Evolutionary conservation across 2,888 invertebrate genomes (phyloP).

Genomic region (Clanis bilineata): DNA sequence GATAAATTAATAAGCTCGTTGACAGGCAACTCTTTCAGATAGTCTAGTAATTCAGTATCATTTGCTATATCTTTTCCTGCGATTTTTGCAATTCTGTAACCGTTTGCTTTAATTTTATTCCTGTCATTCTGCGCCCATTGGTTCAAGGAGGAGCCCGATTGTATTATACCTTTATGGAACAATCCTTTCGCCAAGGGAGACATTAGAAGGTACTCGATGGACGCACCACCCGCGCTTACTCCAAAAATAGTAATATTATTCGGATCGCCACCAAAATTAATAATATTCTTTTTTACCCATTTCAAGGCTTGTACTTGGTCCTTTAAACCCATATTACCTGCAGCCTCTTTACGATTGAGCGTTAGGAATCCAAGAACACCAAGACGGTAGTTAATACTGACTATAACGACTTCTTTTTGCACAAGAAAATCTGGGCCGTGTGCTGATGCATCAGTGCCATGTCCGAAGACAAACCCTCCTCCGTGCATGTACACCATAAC

Average conservation of each 20-base stretch:
- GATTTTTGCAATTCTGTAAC: slow-evolving; percentile 49
- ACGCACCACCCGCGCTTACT: slow-evolving; percentile 77
- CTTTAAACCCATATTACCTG: slow-evolving; percentile 76
- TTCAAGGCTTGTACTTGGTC: slow-evolving; percentile 79
- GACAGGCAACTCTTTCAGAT: slow-evolving; percentile 52
- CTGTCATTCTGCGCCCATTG: slow-evolving; percentile 71
- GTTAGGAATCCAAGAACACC: slow-evolving; percentile 72
- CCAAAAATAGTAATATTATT: slow-evolving; percentile 78
- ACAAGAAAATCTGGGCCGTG: slow-evolving; percentile 72
- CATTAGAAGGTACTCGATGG: slow-evolving; percentile 68
- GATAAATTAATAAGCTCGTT: slow-evolving; percentile 57
- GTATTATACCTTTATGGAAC: slow-evolving; percentile 79
- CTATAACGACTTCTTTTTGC: slow-evolving; percentile 66
- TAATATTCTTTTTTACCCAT: slow-evolving; percentile 77
- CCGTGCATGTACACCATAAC: slow-evolving; percentile 77
- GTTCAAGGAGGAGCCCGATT: slow-evolving; percentile 76
- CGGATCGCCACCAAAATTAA: slow-evolving; percentile 72
- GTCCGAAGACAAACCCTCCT: slow-evolving; percentile 71
- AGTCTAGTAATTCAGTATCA: slow-evolving; percentile 51
- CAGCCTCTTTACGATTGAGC: slow-evolving; percentile 64
- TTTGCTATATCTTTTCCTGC: slow-evolving; percentile 44
- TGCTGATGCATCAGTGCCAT: slow-evolving; percentile 60
- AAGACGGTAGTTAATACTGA: slow-evolving; percentile 70
- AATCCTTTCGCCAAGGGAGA: slow-evolving; percentile 72
- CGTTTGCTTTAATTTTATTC: slow-evolving; percentile 44